phyloP scores from a whole-genome alignment of 2,888 invertebrate species.

The Dynastes grantii region DNA sequence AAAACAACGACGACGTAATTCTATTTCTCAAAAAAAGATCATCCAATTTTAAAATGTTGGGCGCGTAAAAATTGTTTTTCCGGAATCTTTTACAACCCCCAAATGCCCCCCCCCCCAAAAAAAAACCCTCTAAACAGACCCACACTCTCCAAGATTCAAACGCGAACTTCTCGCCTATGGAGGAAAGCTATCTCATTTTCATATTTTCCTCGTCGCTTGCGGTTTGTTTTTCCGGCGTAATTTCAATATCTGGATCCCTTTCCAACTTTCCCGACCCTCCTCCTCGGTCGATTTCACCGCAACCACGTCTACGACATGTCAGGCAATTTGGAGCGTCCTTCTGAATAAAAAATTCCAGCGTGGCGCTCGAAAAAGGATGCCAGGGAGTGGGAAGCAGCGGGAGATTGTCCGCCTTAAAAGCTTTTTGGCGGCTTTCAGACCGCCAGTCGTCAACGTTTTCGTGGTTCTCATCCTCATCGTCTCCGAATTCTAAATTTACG shows the following conservation, averaged over 20 bases:
- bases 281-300: conserved; percentile 1
- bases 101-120: not conserved
- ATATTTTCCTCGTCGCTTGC: conserved; percentile 41
- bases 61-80: conserved; percentile 33
- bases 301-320: conserved; percentile 27
- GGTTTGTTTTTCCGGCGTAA: conserved; percentile 43
- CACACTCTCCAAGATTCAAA: not conserved
- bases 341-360: conserved; percentile 29
- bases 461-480: not conserved
- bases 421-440: conserved; percentile 17
- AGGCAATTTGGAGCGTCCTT: conserved; percentile 32
- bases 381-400: not conserved
- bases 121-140: too few relatives aligned
- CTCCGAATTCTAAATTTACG: conserved; percentile 36
- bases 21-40: conserved; percentile 11
- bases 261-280: not conserved
- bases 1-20: not conserved
- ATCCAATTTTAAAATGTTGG: conserved; percentile 18
- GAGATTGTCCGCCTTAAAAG: conserved; percentile 17
- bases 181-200: conserved; percentile 34
- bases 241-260: conserved; percentile 34
- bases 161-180: conserved; percentile 10
- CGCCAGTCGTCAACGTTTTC: not conserved
- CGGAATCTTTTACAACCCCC: conserved; percentile 6
- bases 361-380: not conserved